These are phyloP conservation scores for Electrophaes corylata DNA, from an alignment of 2,888 invertebrate genomes.

Conservation along the genomic window DNA sequence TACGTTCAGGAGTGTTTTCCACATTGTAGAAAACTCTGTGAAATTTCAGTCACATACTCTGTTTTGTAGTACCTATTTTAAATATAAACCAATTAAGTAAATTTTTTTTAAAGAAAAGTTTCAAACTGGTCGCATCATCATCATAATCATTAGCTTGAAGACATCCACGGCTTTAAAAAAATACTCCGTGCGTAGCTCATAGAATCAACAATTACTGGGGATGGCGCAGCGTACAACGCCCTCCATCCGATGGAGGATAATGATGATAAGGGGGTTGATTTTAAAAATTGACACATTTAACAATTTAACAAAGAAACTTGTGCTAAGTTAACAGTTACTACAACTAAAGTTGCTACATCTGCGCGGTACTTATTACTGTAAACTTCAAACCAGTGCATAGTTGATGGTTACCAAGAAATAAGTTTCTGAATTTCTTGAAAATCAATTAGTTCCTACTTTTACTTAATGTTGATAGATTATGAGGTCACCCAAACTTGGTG, in stretches of 20 bases:
- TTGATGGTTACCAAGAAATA: neutral
- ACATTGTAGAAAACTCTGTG: neutral
- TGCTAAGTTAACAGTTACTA: no score
- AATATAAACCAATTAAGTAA: neutral
- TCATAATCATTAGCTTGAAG: no score
- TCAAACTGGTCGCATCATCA: neutral
- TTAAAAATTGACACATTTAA: no score
- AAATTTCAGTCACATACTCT: neutral
- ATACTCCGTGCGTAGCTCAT: no score
- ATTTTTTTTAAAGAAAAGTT: neutral
- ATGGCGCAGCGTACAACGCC: no score
- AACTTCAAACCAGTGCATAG: neutral
- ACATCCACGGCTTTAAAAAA: no score
- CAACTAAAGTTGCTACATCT: no score
- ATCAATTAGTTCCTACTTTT: slow-evolving; percentile 12
- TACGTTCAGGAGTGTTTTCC: slow-evolving; percentile 1
- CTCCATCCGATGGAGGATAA: no score
- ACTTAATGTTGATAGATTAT: slow-evolving; percentile 20
- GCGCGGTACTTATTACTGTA: neutral
- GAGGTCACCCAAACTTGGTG: slow-evolving; percentile 17
- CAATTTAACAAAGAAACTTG: no score
- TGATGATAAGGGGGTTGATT: no score
- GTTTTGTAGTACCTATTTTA: neutral
- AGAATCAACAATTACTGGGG: no score
- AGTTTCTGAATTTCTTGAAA: slow-evolving; percentile 2